Conservation (phyloP, 2,888 invertebrate species). For the Leucophora obtusa region DNA sequence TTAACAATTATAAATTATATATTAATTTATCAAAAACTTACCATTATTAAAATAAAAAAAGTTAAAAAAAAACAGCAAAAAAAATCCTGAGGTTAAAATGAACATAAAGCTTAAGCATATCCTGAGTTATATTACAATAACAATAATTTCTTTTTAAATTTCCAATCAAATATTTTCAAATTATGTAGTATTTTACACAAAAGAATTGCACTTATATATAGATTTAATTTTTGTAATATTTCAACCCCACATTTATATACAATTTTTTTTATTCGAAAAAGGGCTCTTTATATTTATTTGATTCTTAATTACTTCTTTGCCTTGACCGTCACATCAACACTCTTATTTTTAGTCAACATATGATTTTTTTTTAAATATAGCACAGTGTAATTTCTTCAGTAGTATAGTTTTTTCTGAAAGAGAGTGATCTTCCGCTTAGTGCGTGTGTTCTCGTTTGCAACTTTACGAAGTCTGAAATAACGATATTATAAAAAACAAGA, state of each 20-base stretch:
- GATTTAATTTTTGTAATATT: background rate
- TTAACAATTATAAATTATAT: too few species aligned
- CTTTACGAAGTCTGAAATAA: slow-evolving; percentile 61
- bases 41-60: background rate
- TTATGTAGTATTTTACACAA: background rate
- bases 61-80: slow-evolving; percentile 31
- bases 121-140: slow-evolving; percentile 43
- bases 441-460: slow-evolving; percentile 64
- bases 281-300: background rate
- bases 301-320: background rate
- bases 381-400: background rate
- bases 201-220: background rate
- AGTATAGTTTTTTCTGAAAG: background rate
- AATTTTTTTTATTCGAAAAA: background rate
- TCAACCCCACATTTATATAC: background rate
- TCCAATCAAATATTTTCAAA: background rate
- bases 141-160: background rate
- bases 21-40: background rate
- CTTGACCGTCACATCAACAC: slow-evolving; percentile 37
- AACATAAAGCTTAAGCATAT: slow-evolving; percentile 50
- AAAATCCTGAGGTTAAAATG: slow-evolving; percentile 49
- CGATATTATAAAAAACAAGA: slow-evolving; percentile 52
- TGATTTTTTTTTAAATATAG: background rate
- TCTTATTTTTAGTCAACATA: background rate
- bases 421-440: slow-evolving; percentile 57